Conservation (phyloP, 2,797 vertebrate genomes). For the Anisognathus igniventris region DNA sequence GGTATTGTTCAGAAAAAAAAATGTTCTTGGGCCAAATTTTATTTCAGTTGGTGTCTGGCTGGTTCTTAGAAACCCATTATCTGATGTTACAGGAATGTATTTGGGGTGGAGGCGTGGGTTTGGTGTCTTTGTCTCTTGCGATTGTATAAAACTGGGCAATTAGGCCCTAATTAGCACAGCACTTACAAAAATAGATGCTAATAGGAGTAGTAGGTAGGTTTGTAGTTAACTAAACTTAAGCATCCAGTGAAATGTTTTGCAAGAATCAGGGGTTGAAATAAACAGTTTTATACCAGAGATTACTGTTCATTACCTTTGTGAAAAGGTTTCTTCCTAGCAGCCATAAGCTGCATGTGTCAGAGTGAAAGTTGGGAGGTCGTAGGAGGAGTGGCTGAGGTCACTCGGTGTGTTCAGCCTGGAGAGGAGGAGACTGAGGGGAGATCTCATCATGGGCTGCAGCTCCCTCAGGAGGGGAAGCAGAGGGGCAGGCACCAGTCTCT, state of each 20-base stretch:
- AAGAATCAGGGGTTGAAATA: background rate
- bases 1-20: background rate
- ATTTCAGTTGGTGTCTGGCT: background rate
- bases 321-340: background rate
- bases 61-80: background rate
- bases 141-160: background rate
- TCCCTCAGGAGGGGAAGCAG: background rate
- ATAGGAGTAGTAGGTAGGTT: background rate
- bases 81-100: background rate
- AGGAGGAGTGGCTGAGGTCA: background rate
- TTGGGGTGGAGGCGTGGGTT: background rate
- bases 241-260: background rate
- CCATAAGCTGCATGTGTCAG: background rate
- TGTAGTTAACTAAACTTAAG: background rate
- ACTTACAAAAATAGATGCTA: background rate
- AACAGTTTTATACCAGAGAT: background rate
- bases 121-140: constrained; percentile 39
- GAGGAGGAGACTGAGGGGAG: background rate
- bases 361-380: background rate
- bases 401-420: background rate
- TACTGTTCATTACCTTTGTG: background rate
- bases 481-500: background rate
- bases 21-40: background rate
- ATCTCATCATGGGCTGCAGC: background rate
- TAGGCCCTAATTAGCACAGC: background rate